phyloP scores from a whole-genome alignment of 2,888 invertebrate genomes.

The Willowsia nigromaculata region DNA sequence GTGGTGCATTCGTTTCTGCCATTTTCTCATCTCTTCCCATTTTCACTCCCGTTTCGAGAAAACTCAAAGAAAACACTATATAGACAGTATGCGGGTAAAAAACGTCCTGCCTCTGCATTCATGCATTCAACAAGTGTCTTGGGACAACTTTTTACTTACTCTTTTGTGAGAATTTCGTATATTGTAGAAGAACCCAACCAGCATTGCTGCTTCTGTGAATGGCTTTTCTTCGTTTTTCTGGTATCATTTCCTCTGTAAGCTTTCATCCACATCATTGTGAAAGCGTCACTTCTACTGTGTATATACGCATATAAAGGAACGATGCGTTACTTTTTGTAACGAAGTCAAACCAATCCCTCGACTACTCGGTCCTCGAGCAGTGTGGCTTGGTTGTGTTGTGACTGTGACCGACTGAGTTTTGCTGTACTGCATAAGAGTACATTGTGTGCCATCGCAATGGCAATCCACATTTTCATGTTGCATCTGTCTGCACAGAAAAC shows the following conservation, averaged over 20 bases:
- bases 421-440: not conserved
- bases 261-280: not conserved
- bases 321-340: not conserved
- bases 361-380: not conserved
- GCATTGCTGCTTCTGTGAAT: not conserved
- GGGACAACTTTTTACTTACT: slow-evolving; percentile 62
- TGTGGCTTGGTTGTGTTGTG: not conserved
- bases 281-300: not conserved
- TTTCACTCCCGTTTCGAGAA: not conserved
- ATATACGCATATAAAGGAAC: not conserved
- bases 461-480: not conserved
- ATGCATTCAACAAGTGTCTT: slow-evolving; percentile 74
- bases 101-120: not conserved
- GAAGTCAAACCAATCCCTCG: not conserved
- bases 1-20: not conserved
- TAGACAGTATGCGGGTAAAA: not conserved
- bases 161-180: not conserved
- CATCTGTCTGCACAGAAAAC: not conserved
- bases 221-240: not conserved
- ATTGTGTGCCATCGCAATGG: not conserved
- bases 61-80: not conserved
- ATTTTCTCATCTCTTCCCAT: not conserved
- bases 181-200: not conserved
- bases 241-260: not conserved
- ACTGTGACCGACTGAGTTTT: not conserved